These are phyloP conservation scores for Thymelicus lineola DNA, from an alignment of 2,888 invertebrate genomes.

Conservation along the genomic window DNA sequence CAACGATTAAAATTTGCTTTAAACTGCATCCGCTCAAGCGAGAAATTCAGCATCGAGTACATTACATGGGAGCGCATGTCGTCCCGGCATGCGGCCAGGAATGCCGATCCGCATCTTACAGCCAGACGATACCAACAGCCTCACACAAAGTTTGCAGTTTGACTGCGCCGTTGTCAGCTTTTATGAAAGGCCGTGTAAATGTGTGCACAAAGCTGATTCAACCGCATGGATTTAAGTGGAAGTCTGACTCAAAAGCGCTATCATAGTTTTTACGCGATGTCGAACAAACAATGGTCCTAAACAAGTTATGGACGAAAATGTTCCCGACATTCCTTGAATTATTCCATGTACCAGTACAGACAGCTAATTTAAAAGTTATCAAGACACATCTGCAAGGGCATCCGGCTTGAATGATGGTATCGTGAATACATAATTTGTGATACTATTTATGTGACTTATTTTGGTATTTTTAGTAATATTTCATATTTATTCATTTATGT, in stretches of 20 bases:
- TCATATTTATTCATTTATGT: no score
- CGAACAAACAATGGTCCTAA: no score
- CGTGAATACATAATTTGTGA: no score
- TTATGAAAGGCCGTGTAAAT: neutral
- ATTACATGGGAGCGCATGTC: conserved; percentile 23
- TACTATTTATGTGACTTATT: no score
- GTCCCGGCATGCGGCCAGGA: conserved; percentile 41
- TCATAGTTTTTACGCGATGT: no score
- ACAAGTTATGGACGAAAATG: no score
- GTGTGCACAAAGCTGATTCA: neutral
- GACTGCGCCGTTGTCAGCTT: neutral
- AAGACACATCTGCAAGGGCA: no score
- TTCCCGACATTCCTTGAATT: no score
- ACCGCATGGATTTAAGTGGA: neutral
- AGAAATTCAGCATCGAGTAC: conserved; percentile 30
- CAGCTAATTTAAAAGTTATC: no score
- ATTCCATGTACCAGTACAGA: no score
- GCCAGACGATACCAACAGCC: conserved; percentile 34
- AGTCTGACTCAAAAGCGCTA: neutral
- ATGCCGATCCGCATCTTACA: conserved; percentile 41
- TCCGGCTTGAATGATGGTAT: no score
- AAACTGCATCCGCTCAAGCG: conserved; percentile 26
- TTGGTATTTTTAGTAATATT: no score
- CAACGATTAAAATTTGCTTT: conserved; percentile 16
- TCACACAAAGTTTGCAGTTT: conserved; percentile 9